Evolutionary conservation across 2,797 vertebrate genomes (phyloP).

Genomic region (Atherinosoma microstoma): DNA sequence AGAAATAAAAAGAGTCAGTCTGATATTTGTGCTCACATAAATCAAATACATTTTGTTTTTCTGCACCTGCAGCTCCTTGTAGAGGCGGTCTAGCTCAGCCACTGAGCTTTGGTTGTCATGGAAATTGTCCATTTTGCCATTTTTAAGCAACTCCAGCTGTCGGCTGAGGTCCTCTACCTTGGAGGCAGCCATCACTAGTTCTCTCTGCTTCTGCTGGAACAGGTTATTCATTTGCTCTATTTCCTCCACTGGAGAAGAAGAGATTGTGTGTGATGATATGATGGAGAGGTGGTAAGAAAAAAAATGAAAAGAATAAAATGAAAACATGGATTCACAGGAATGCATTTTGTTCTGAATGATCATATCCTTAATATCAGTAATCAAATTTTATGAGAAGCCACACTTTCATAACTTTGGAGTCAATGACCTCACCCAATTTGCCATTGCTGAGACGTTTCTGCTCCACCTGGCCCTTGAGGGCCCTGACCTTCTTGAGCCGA

Average conservation of each 20-base stretch:
- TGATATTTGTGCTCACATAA: not conserved
- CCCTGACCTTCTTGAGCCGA: slow-evolving; percentile 94
- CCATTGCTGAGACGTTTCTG: slow-evolving; percentile 97
- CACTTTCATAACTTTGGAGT: not conserved
- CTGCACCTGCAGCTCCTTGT: slow-evolving; percentile 96
- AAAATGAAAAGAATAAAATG: not conserved
- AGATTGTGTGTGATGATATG: slow-evolving; percentile 7
- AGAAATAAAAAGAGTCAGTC: not conserved
- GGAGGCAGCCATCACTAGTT: slow-evolving; percentile 91
- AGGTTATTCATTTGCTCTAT: slow-evolving; percentile 98
- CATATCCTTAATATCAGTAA: not conserved
- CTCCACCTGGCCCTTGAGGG: slow-evolving; percentile 96
- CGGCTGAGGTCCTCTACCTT: slow-evolving; percentile 96
- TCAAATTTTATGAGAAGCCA: not conserved
- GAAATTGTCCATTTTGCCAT: slow-evolving; percentile 89
- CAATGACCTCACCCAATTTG: slow-evolving; percentile 86
- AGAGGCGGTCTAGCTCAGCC: slow-evolving; percentile 93
- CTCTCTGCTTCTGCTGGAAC: slow-evolving; percentile 98
- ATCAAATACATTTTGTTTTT: not conserved
- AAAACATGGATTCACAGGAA: not conserved
- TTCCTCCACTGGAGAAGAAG: slow-evolving; percentile 89
- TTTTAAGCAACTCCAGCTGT: slow-evolving; percentile 95
- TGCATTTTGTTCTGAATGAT: not conserved
- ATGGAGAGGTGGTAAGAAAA: not conserved
- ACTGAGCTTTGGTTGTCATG: slow-evolving; percentile 85